Evolutionary conservation across 1,140 invertebrate genomes (phyloP).

Genomic region (Eufriesea mexicana): DNA sequence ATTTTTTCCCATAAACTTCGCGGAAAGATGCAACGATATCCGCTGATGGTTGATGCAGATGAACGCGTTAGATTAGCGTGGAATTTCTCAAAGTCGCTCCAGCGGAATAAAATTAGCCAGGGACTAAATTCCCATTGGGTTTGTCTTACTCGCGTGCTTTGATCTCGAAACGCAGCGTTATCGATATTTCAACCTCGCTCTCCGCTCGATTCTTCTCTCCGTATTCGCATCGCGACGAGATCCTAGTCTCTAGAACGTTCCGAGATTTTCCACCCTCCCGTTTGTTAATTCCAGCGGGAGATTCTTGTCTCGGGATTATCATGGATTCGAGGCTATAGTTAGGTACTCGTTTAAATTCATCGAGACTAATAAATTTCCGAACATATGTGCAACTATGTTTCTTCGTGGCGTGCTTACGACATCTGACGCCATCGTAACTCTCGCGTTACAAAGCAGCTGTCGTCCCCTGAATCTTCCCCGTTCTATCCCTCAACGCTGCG

Average conservation of each 20-base stretch:
- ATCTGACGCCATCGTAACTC: constrained; percentile 1
- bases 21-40: no score
- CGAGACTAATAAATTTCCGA: constrained; percentile 14
- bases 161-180: not conserved
- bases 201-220: not conserved
- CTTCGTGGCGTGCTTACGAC: constrained; percentile 12
- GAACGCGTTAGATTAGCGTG: not conserved
- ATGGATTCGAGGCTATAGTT: not conserved
- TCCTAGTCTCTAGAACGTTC: not conserved
- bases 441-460: constrained; percentile 11
- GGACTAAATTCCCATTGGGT: not conserved
- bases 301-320: not conserved
- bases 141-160: not conserved
- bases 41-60: not conserved
- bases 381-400: constrained; percentile 13
- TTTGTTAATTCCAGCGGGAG: constrained; percentile 4
- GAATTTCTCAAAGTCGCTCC: not conserved
- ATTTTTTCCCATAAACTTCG: not conserved
- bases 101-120: not conserved
- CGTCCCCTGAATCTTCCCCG: not conserved
- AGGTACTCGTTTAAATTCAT: not conserved
- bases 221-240: not conserved
- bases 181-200: not conserved
- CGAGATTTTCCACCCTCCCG: not conserved
- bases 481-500: not conserved